Evolutionary conservation across 2,888 invertebrate genomes (phyloP), one percentile per base, ranked within the genome.

Genomic region (Vanessa cardui): DNA sequence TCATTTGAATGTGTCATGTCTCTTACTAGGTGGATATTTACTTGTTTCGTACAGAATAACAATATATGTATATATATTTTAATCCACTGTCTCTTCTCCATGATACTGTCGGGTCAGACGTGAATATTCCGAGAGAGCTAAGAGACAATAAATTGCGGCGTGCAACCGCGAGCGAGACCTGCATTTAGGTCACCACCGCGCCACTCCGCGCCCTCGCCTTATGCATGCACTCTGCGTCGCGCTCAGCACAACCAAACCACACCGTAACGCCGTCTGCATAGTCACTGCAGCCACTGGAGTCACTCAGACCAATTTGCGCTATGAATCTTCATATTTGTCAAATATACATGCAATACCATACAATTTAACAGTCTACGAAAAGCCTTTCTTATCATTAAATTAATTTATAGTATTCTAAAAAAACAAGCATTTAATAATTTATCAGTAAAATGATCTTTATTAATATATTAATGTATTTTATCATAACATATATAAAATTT

Each of bases 61-160:
- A 39, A 56, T 18, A 21, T 44, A 54, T 26, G 26, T 26, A 26
- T 26, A 26, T 26, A 1, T 0, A 50, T 26, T 49, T 44, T 46
- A 15, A 49, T 50, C 65, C 72, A 69, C 70, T 70, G 46, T 62
- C 68, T 65, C 69, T 47, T 50, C 12, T 47, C 59, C 67, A 70
- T 69, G 71, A 71, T 73, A 74, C 68, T 73, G 72, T 74, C 75
- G 78, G 76, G 75, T 75, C 76, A 74, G 73, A 74, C 81, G 80
- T 80, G 80, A 80, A 80, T 83, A 77, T 82, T 80, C 76, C 74
- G 79, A 78, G 80, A 86, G 84, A 88, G 86, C 77, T 75, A 78
- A 78, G 80, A 86, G 85, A 88, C 87, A 85, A 88, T 88, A 88
- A 88, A 88, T 86, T 85, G 86, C 78, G 82, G 83, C 76, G 80